These are phyloP conservation scores for Parnassius apollo DNA, from an alignment of 2,888 invertebrate genomes.

Conservation along the genomic window DNA sequence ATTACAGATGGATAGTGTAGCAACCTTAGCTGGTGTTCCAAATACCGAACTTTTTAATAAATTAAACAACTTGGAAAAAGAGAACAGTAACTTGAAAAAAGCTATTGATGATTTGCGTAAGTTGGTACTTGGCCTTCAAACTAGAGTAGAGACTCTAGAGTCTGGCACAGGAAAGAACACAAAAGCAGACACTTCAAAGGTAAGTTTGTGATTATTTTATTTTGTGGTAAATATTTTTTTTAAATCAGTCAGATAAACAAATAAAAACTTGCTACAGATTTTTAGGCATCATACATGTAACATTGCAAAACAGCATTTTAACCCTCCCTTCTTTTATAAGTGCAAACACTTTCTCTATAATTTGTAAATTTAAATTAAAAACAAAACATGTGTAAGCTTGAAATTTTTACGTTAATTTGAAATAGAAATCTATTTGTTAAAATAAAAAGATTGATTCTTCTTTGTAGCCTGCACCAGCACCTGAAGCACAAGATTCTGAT, in stretches of 20 bases:
- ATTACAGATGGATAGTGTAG: constrained; percentile 85
- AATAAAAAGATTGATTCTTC: neutral
- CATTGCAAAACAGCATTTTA: no score
- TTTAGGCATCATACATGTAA: no score
- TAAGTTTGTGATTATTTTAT: constrained; percentile 33
- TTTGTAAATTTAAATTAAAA: no score
- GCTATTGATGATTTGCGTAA: constrained; percentile 70
- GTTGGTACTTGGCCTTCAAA: constrained; percentile 71
- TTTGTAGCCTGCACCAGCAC: constrained; percentile 46
- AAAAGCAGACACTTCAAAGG: constrained; percentile 48
- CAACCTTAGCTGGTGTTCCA: constrained; percentile 77
- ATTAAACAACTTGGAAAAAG: constrained; percentile 80
- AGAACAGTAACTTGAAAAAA: constrained; percentile 77
- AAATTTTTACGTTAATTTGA: no score
- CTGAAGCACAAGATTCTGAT: constrained; percentile 80
- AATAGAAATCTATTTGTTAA: no score
- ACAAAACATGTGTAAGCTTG: no score
- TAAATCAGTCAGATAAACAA: no score
- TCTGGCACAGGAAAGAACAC: constrained; percentile 39
- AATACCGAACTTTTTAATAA: constrained; percentile 80
- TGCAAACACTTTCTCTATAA: no score
- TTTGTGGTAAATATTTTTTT: neutral
- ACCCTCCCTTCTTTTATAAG: no score
- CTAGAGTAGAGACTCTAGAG: constrained; percentile 67
- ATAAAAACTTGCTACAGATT: no score